Base-by-base conservation (phyloP, 2,797 vertebrate species). In the Sparidentex hasta region DNA sequence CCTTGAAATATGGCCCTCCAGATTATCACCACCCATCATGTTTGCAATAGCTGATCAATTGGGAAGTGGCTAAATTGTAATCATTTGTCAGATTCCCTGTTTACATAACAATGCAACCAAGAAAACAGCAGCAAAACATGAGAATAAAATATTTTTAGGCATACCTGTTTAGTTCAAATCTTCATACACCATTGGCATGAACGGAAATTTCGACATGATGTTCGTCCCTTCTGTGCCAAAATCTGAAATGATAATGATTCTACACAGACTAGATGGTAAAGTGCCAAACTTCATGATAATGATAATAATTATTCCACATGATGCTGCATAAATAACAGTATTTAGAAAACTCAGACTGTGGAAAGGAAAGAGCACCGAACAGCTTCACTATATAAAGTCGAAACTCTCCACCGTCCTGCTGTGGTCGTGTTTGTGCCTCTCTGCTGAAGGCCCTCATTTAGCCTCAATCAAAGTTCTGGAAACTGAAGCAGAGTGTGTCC, bases 401-500 rank as follows among this genome's bases (percentile, higher is more conserved):
- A 64, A 52, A 16, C 16, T 55, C 68, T 66, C 57, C 71, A 4
- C 61, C 52, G 0, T 71, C 48, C 38, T 64, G 47, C 69, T 74
- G 73, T 25, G 73, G 73, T 61, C 57, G 59, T 80, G 78, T 85
- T 83, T 80, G 75, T 80, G 61, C 65, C 70, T 69, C 74, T 47
- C 76, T 73, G 75, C 82, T 81, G 74, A 90, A 85, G 71, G 75
- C 82, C 85, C 78, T 90, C 81, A 89, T 92, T 93, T 88, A 77
- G 76, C 62, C 83, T 83, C 86, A 76, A 85, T 89, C 80, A 87
- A 52, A 83, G 80, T 74, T 76, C 77, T 88, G 92, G 87, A 93
- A 90, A 88, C 77, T 87, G 86, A 51, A 78, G 50, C 69, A 25
- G 57, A 89, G 82, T 65, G 74, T 78, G 57, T 88, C 78, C 87